Evolutionary conservation across 2,113 vertebrate genomes (phyloP).

Genomic region (Antechinus flavipes): DNA sequence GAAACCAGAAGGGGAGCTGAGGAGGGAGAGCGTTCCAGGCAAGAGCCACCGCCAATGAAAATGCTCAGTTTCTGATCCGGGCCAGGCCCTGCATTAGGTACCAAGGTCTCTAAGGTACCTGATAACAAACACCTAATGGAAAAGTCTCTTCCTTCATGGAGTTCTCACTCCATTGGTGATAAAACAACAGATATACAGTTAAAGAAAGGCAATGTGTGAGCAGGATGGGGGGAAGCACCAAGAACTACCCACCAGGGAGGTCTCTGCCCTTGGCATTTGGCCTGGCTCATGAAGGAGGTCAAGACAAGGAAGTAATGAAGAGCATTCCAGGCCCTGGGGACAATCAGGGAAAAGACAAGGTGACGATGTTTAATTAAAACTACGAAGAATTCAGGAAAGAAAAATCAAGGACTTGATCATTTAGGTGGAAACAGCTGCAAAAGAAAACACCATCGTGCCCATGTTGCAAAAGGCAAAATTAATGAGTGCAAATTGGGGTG

Average conservation of each 20-base stretch:
- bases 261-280: background rate
- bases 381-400: constrained; percentile 47
- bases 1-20: background rate
- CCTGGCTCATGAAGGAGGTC: background rate
- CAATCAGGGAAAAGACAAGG: background rate
- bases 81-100: background rate
- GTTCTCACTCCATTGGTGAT: background rate
- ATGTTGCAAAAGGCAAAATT: background rate
- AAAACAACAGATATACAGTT: background rate
- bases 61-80: background rate
- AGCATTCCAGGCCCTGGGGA: background rate
- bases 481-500: constrained; percentile 7
- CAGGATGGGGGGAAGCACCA: background rate
- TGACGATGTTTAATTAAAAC: background rate
- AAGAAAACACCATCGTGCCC: constrained; percentile 35
- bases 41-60: background rate
- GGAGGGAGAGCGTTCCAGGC: background rate
- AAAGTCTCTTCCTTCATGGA: background rate
- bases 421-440: background rate
- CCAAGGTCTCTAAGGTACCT: background rate
- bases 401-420: constrained; percentile 40
- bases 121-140: background rate
- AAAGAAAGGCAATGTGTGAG: background rate
- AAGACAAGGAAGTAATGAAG: background rate
- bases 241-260: background rate